Base-by-base conservation (phyloP, 2,797 vertebrate genomes). In the Tragopan temminckii region DNA sequence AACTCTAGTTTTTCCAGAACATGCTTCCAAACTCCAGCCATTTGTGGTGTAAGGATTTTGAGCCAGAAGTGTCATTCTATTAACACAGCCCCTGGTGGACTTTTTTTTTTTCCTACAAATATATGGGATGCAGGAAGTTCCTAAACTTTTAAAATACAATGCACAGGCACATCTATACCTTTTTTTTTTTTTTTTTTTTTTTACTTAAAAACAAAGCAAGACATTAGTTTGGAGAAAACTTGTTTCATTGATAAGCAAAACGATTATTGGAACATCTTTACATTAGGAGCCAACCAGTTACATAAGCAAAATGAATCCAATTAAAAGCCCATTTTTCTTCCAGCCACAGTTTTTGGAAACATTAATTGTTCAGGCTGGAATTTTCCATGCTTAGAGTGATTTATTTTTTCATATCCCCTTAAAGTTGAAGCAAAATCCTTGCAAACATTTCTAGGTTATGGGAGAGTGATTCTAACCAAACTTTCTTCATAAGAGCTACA, bases 371-470 rank as follows among this genome's bases (percentile, higher is more conserved):
- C 94, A 85, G 59, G 66, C 69, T 76, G 50, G 91, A 95, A 68
- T 95, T 96, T 96, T 96, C 95, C 96, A 90, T 55, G 88, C 84
- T 90, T 93, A 85, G 84, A 94, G 88, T 94, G 57, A 75, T 46
- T 3, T 0, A 3, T 53, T 76, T 88, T 94, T 90, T 68, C 85
- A 90, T 87, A 90, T 91, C 10, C 91, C 10, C 33, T 81, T 80
- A 55, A 52, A 89, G 84, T 89, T 71, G 67, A 85, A 93, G 90
- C 66, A 94, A 90, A 93, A 92, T 62, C 88, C 35, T 79, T 95
- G 71, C 68, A 94, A 92, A 79, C 66, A 83, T 89, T 95, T 94
- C 71, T 94, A 90, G 78, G 90, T 94, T 95, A 93, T 95, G 94
- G 90, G 93, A 95, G 93, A 96, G 72, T 94, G 93, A 90, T 69